Evolutionary conservation across 2,113 vertebrate species (phyloP), one percentile per base, ranked within the genome.

Genomic region (Percina caprodes): DNA sequence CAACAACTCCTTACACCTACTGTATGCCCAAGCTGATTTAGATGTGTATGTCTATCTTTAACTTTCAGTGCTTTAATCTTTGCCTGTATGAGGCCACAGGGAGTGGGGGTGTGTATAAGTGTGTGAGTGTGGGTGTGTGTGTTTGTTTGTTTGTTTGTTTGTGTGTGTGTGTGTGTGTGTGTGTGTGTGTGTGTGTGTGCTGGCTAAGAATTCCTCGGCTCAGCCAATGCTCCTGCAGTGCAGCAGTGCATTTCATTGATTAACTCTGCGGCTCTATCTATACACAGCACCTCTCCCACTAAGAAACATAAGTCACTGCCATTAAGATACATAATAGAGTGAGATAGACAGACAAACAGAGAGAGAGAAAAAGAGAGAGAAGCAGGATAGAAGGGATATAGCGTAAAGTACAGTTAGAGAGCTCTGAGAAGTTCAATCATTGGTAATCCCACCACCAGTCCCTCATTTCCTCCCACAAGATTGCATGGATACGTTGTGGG

Each of bases 181-280:
- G 72, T 76, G 62, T 84, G 39, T 79, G 33, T 77, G 62, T 56
- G 72, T 80, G 71, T n/a, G 42, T 6, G 59, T 59, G 54, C 24
- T 4, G 12, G 19, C 23, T 26, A 23, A 65, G 42, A 51, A 77
- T 67, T 60, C 61, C 66, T 74, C 75, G 71, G 82, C 69, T 74
- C 78, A 77, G 82, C 71, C 70, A 86, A 46, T 52, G 65, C 79
- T 83, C 82, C 83, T 79, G 80, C 85, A 88, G 86, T 85, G 82
- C 79, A 85, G 77, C 86, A 91, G 69, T 87, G 83, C 88, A 88
- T 88, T 92, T 90, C 62, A 92, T 87, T 92, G 86, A 92, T 92
- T 91, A 91, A 88, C 86, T 86, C 84, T 85, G 88, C 46, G 14
- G 85, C 63, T 89, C 75, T 65, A 71, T 77, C 75, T 71, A 72